phyloP scores from a whole-genome alignment of 2,113 vertebrate genomes.

The Ariopsis seemanni region DNA sequence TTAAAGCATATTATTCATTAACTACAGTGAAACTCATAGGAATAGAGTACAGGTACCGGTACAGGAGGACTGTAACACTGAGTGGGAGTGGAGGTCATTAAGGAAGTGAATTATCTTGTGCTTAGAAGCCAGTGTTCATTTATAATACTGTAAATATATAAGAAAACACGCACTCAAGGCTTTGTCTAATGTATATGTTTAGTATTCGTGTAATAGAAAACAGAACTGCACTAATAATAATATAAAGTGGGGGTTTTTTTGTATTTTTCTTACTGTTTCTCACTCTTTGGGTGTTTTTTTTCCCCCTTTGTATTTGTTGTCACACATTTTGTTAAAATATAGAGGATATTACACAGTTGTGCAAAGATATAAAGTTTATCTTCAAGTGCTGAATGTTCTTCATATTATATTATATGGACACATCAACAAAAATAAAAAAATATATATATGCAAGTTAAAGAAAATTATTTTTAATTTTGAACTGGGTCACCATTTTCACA shows the following conservation, averaged over 20 bases:
- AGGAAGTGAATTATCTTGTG: background rate
- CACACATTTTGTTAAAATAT: too few relatives aligned
- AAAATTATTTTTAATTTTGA: too few relatives aligned
- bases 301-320: background rate
- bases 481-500: too few relatives aligned
- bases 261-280: background rate
- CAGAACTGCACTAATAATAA: background rate
- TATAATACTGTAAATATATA: background rate
- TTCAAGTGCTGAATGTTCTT: too few relatives aligned
- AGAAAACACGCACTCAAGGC: background rate
- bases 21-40: background rate
- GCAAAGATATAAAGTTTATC: too few relatives aligned
- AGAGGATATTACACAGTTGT: too few relatives aligned
- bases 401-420: too few relatives aligned
- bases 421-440: too few relatives aligned
- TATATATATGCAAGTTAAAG: too few relatives aligned
- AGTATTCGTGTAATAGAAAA: background rate
- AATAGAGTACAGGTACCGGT: background rate
- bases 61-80: background rate
- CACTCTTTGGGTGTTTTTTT: background rate
- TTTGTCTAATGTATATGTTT: background rate
- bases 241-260: background rate
- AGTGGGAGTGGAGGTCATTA: background rate
- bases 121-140: background rate
- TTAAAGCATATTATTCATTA: background rate